These are phyloP conservation scores for Tenodera sinensis DNA, from an alignment of 2,888 invertebrate genomes.

Conservation along the genomic window DNA sequence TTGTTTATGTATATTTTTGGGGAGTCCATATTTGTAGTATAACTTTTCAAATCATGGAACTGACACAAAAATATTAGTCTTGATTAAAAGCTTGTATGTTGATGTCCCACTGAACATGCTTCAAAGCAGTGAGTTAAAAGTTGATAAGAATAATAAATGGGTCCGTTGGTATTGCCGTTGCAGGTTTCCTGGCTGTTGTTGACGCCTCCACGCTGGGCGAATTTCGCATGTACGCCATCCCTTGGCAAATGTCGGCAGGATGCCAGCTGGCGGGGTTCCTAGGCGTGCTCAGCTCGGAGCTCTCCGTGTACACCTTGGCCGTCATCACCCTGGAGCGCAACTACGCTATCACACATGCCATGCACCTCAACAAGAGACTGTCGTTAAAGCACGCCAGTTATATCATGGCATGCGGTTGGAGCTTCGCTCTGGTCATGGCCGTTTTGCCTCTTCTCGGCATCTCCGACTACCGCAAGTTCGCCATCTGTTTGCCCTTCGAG, in stretches of 20 bases:
- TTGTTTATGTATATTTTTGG: no score
- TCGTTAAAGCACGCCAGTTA: conserved; percentile 86
- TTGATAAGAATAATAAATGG: neutral
- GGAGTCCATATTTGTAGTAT: no score
- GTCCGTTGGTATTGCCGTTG: conserved; percentile 20
- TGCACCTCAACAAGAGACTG: conserved; percentile 91
- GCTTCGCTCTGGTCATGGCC: conserved; percentile 82
- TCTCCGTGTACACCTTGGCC: conserved; percentile 92
- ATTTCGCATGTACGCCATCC: conserved; percentile 93
- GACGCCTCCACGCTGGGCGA: conserved; percentile 94
- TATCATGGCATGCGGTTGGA: conserved; percentile 93
- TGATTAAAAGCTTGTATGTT: neutral
- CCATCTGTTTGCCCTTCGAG: conserved; percentile 94
- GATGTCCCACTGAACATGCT: no score
- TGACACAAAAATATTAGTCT: neutral
- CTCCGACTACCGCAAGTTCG: conserved; percentile 94
- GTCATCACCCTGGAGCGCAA: conserved; percentile 94
- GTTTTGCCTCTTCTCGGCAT: conserved; percentile 84
- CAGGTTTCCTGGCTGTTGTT: conserved; percentile 89
- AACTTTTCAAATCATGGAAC: no score
- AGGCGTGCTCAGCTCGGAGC: conserved; percentile 88
- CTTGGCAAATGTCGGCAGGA: conserved; percentile 93
- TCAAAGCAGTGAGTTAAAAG: no score
- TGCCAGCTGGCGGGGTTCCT: conserved; percentile 94
- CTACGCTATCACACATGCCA: conserved; percentile 96